Percentiles rank a stretch among this genome's conserved stretches.
Evolutionary conservation across 2,797 vertebrate species (phyloP).

Genomic region (Fratercula arctica): DNA sequence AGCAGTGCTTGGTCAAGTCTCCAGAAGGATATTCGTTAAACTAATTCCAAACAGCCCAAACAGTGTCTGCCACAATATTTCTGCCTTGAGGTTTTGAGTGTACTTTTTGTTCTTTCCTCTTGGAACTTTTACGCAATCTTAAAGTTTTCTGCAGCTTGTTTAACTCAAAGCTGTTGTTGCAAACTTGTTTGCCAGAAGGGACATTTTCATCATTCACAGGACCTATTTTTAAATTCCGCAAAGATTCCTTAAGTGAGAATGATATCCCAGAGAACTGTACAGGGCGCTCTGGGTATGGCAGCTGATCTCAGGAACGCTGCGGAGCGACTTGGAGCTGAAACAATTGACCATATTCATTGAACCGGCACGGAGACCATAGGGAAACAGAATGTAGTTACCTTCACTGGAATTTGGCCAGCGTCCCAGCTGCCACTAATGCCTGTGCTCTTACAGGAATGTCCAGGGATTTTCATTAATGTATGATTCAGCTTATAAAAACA

Average conservation of each 20-base stretch:
- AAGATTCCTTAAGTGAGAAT: not conserved
- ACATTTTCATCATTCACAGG: not conserved
- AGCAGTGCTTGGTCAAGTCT: not conserved
- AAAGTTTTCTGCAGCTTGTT: constrained; percentile 5
- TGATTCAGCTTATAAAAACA: constrained; percentile 53
- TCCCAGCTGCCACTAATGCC: constrained; percentile 43
- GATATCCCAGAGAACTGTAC: not conserved
- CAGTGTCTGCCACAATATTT: not conserved
- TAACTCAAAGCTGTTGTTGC: constrained; percentile 24
- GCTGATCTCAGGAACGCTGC: not conserved
- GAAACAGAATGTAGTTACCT: constrained; percentile 12
- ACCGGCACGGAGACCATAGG: not conserved
- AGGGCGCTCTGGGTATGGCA: not conserved
- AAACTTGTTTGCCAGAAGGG: not conserved
- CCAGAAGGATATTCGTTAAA: not conserved
- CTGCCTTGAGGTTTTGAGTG: not conserved
- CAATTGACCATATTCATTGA: constrained; percentile 20
- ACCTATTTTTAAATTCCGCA: not conserved
- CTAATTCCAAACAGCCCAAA: not conserved
- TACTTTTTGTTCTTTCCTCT: constrained; percentile 25
- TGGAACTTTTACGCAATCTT: not conserved
- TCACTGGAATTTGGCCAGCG: constrained; percentile 24
- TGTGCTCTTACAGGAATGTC: constrained; percentile 32
- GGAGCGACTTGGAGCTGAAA: not conserved
- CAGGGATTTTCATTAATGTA: constrained; percentile 50